Evolutionary conservation across 1,140 invertebrate species (phyloP).

Genomic region (Cydia splendana): DNA sequence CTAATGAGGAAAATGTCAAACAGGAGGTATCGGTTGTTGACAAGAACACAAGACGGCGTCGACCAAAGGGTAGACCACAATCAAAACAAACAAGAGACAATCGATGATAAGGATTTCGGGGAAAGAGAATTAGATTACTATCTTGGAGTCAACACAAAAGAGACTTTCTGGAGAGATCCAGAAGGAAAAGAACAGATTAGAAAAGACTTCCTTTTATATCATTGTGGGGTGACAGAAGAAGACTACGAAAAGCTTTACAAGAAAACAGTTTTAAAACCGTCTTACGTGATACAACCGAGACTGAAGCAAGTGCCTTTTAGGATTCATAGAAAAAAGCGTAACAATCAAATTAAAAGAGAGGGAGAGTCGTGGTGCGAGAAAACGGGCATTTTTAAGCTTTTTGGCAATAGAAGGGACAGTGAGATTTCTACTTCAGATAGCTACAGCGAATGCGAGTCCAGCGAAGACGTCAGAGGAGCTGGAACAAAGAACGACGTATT

Average conservation of each 20-base stretch:
- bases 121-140: conserved; percentile 70
- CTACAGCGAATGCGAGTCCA: conserved; percentile 71
- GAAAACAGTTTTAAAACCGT: conserved; percentile 50
- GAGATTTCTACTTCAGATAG: conserved; percentile 67
- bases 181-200: conserved; percentile 66
- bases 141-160: conserved; percentile 62
- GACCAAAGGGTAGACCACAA: conserved; percentile 36
- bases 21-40: conserved; percentile 56
- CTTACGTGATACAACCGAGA: conserved; percentile 52
- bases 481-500: conserved; percentile 27
- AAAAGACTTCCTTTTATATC: conserved; percentile 72
- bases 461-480: conserved; percentile 41
- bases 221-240: conserved; percentile 68
- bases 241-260: conserved; percentile 70
- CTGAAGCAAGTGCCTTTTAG: conserved; percentile 73
- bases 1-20: conserved; percentile 65
- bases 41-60: conserved; percentile 54
- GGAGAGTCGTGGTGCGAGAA: conserved; percentile 70
- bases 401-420: conserved; percentile 62
- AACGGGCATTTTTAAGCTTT: conserved; percentile 69
- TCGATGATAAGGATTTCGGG: conserved; percentile 53
- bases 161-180: conserved; percentile 70
- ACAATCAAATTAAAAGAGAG: conserved; percentile 57
- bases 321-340: conserved; percentile 64
- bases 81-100: conserved; percentile 40